phyloP scores from a whole-genome alignment of 2,113 vertebrate genomes.

The Scomber japonicus region DNA sequence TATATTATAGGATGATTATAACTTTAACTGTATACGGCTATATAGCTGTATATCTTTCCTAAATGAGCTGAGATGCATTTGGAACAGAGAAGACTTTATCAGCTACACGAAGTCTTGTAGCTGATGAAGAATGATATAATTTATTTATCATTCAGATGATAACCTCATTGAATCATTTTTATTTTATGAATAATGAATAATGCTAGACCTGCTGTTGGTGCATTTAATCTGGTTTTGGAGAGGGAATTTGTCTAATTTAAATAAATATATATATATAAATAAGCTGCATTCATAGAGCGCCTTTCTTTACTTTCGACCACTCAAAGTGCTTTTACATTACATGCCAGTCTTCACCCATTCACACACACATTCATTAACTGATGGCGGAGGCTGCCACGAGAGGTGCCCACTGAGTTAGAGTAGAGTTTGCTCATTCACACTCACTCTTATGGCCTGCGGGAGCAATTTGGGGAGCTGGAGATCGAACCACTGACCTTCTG shows the following conservation, averaged over 20 bases:
- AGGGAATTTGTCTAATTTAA: background rate
- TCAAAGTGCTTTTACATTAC: too few relatives aligned
- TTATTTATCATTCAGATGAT: slow-evolving; percentile 10
- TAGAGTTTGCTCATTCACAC: too few relatives aligned
- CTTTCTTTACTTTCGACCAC: too few relatives aligned
- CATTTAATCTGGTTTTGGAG: background rate
- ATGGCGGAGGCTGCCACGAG: too few relatives aligned
- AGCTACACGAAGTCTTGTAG: background rate
- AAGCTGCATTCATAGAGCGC: too few relatives aligned
- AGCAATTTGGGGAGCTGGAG: too few relatives aligned
- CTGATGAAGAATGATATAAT: background rate
- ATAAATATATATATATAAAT: too few relatives aligned
- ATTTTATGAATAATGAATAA: background rate
- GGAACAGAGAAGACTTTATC: background rate
- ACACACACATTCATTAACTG: too few relatives aligned
- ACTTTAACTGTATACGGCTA: background rate
- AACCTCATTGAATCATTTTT: background rate
- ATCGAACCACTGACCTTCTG: too few relatives aligned
- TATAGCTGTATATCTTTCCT: background rate
- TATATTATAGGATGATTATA: background rate
- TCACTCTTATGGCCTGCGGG: too few relatives aligned
- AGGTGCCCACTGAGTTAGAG: too few relatives aligned
- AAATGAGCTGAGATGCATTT: background rate
- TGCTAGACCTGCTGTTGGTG: background rate
- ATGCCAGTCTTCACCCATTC: too few relatives aligned